Percentiles rank a stretch among this genome's conserved stretches.
These are phyloP conservation scores for Drosophila buzzatii DNA, from an alignment of 2,888 invertebrate genomes.

Conservation along the genomic window DNA sequence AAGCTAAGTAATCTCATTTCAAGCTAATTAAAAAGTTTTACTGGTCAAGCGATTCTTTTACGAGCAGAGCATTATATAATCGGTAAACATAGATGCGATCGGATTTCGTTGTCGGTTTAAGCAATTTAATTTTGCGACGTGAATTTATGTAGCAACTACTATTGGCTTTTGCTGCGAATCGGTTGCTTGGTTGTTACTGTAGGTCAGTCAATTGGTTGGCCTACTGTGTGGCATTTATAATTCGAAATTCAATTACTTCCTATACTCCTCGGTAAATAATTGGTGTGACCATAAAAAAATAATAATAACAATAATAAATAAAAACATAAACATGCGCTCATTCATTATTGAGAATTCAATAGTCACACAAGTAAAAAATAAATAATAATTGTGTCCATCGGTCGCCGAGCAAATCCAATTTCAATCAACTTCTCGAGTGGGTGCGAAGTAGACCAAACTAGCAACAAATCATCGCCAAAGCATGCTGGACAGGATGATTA, in stretches of 20 bases:
- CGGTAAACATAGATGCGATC: background rate
- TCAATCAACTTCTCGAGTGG: slow-evolving; percentile 18
- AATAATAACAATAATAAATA: slow-evolving; percentile 3
- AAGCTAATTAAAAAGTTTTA: too few relatives aligned
- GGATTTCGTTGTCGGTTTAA: background rate
- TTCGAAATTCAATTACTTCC: slow-evolving; percentile 30
- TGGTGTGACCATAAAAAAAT: slow-evolving; percentile 32
- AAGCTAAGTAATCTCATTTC: too few relatives aligned
- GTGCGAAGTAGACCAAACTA: slow-evolving; percentile 47
- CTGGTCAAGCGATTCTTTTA: background rate
- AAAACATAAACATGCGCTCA: slow-evolving; percentile 22
- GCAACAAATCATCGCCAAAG: background rate
- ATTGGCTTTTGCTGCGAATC: slow-evolving; percentile 2
- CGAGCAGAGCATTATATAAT: slow-evolving; percentile 2
- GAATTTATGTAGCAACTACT: slow-evolving; percentile 34
- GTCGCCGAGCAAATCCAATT: slow-evolving; percentile 23
- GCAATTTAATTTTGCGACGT: slow-evolving; percentile 35
- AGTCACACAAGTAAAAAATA: slow-evolving; percentile 1
- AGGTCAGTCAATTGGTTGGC: slow-evolving; percentile 35
- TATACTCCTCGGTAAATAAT: slow-evolving; percentile 8
- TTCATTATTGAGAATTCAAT: slow-evolving; percentile 43
- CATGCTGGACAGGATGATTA: slow-evolving; percentile 59
- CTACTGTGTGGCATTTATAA: slow-evolving; percentile 37
- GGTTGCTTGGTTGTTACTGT: slow-evolving; percentile 2
- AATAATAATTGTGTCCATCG: slow-evolving; percentile 17